Percentiles rank a stretch among this genome's conserved stretches.
These are phyloP conservation scores for Emydura subglobosa DNA, from an alignment of 2,113 vertebrate species.

Conservation along the genomic window DNA sequence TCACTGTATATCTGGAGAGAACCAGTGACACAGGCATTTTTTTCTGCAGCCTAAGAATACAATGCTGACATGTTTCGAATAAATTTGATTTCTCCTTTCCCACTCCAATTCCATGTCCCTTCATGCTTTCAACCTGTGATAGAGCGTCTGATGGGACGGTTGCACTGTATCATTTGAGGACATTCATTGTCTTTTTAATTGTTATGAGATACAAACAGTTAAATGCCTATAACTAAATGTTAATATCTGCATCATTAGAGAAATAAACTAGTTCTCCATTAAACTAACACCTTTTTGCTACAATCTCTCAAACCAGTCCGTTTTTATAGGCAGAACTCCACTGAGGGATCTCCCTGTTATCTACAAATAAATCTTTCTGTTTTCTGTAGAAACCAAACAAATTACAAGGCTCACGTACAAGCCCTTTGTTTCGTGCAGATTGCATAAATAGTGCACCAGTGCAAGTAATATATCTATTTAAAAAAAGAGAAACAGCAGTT, in stretches of 20 bases:
- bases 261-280: background rate
- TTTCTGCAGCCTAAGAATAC: background rate
- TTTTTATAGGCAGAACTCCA: background rate
- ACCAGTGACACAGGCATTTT: rapidly evolving
- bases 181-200: background rate
- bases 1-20: background rate
- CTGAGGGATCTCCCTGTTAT: background rate
- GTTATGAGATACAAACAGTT: background rate
- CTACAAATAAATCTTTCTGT: background rate
- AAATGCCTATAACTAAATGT: rapidly evolving
- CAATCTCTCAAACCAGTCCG: background rate
- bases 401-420: background rate
- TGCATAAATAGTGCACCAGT: rapidly evolving
- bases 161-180: background rate
- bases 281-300: background rate
- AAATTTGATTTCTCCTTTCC: background rate
- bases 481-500: background rate
- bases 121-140: background rate
- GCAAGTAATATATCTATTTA: background rate
- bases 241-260: rapidly evolving
- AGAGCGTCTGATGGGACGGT: background rate
- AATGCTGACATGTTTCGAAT: rapidly evolving
- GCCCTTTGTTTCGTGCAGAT: background rate
- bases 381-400: background rate
- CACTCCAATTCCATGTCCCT: background rate